Base-by-base conservation (phyloP, 2,888 invertebrate species). In the Xanthorhoe spadicearia region DNA sequence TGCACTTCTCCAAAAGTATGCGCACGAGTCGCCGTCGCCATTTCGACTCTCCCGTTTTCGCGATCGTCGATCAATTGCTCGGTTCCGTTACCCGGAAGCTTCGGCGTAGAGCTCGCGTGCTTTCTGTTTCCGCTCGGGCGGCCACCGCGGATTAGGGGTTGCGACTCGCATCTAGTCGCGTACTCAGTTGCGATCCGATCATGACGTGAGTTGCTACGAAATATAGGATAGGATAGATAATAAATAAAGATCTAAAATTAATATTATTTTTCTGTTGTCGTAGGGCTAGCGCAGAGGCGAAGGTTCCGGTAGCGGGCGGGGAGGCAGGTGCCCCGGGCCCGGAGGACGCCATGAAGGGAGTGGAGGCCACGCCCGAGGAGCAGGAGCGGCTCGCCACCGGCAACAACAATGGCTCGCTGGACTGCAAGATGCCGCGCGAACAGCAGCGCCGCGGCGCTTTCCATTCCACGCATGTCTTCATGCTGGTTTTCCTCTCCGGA, bases 381-480 rank as follows among this genome's bases (percentile, higher is more conserved):
- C 93, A 92, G 76, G 92, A 92, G 81, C 84, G 91, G 71, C 77
- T 92, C 76, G 92, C 92, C 66, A 87, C 90, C 63, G 92, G 92
- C 70, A 94, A 95, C 74, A 94, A 94, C 78, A 98, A 97, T 89
- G 98, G 98, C 56, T 93, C 90, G 43, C 94, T 97, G 78, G 97
- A 97, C 69, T 95, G 96, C 62, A 97, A 96, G 79, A 94, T 95
- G 70, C 97, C 98, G 0, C 73, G 74, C 56, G 76, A 80, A 46
- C 78, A 84, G 78, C 78, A 83, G 63, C 92, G 96, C 66, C 96
- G 97, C 77, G 84, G 91, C 62, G 94, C 94, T 55, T 96, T 98
- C 81, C 97, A 97, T 67, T 97, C 97, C 66, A 98, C 98, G 75
- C 96, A 97, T 83, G 95, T 96, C 69, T 98, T 98, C 90, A 95